Base-by-base conservation (phyloP, 2,797 vertebrate genomes). In the Onychomys torridus region DNA sequence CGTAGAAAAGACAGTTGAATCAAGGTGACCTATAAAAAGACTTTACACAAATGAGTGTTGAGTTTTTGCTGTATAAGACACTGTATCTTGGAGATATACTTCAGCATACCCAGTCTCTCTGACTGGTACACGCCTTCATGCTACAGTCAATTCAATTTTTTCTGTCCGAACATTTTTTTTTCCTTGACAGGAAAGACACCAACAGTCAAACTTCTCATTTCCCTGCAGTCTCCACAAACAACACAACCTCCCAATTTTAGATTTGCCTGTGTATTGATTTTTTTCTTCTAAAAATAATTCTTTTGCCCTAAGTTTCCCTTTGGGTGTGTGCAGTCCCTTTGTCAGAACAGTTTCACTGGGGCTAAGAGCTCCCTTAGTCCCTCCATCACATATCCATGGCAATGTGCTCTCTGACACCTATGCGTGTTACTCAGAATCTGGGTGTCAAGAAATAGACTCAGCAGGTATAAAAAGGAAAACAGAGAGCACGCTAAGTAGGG, bases 181-280 rank as follows among this genome's bases (percentile, higher is more conserved):
- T 59, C 34, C 40, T 89, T 32, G 12, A 65, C 11, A 27, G 88
- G 40, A 14, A 46, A 84, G 43, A 89, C 29, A 84, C 32, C 89
- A 52, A 52, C 12, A 61, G 67, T 63, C 32, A 89, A 81, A 71
- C 37, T 76, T 81, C 21, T 25, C 43, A 76, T 81, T 75, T 94
- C 43, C 89, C 6, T 93, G 52, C 86, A 55, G 89, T 94, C 34
- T 91, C 40, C 27, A 73, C 37, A 84, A 91, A 89, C 19, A 89
- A 43, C 19, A 90, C 14, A 79, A 57, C 6, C 27, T 82, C 46
- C 59, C 23, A 32, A 46, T 34, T 40, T 65, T 81, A 46, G 40
- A 27, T 7, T 57, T 93, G 63, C 10, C n/a, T 13, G 34, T 29
- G 34, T 65, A n/a, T 78, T 69, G 63, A 29, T 52, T 25, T 71